Percentiles rank a stretch among this genome's conserved stretches.
These are phyloP conservation scores for Drosophila baimaii DNA, from an alignment of 1,140 invertebrate species.

Conservation along the genomic window DNA sequence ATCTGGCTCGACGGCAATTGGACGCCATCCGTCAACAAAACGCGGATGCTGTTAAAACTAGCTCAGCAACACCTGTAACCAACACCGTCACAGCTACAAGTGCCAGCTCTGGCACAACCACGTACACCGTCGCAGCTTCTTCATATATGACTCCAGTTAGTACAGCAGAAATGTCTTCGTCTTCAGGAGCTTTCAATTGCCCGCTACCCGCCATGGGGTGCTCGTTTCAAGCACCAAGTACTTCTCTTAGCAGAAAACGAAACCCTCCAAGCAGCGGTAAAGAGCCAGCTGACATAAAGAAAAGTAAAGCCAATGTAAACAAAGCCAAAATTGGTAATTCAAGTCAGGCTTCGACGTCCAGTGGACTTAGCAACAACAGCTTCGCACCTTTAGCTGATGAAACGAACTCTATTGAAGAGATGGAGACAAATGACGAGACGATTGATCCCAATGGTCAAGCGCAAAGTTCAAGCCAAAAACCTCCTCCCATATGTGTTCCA, in stretches of 20 bases:
- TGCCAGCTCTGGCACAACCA: conserved; percentile 6
- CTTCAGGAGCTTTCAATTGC: not conserved
- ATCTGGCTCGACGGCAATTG: not conserved
- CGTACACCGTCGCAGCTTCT: conserved; percentile 13
- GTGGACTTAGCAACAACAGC: conserved; percentile 5
- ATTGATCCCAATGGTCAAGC: not conserved
- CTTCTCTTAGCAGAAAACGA: conserved; percentile 2
- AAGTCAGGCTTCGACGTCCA: conserved; percentile 2
- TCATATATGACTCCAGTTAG: conserved; percentile 3
- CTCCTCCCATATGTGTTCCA: conserved; percentile 4
- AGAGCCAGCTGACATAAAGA: not conserved
- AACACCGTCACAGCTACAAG: conserved; percentile 6
- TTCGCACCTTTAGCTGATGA: conserved; percentile 8
- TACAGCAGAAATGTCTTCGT: not conserved
- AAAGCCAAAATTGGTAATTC: not conserved
- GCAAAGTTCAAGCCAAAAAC: not conserved
- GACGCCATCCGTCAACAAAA: not conserved
- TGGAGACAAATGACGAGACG: conserved; percentile 11
- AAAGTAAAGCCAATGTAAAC: conserved; percentile 1
- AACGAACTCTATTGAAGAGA: not conserved
- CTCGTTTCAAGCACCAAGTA: conserved; percentile 3
- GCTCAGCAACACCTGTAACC: not conserved
- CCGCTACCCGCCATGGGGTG: not conserved
- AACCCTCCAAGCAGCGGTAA: conserved; percentile 2
- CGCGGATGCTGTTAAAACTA: not conserved